Conservation (phyloP, 2,797 vertebrate species). For the Schizopygopsis pylzovi region DNA sequence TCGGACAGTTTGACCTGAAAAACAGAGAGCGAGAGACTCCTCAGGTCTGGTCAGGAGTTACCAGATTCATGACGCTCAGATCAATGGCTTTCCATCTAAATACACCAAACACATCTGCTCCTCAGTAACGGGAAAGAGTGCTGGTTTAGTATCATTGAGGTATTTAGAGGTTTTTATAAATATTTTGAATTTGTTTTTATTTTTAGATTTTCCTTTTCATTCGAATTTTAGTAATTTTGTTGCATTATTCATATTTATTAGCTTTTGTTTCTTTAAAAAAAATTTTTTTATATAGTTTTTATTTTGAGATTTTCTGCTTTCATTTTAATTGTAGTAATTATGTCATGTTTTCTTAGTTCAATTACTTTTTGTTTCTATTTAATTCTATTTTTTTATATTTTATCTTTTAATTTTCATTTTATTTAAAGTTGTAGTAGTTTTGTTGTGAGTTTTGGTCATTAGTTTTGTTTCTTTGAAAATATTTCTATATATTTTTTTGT, state of each 20-base stretch:
- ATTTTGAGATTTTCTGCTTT: no score
- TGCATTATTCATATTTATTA: background rate
- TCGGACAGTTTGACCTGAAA: conserved; percentile 88
- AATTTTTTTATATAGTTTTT: no score
- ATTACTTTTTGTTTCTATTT: background rate
- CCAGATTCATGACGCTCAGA: no score
- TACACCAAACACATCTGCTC: background rate
- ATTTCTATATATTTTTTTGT: no score
- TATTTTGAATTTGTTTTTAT: background rate
- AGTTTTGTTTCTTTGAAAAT: no score
- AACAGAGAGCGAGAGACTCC: background rate
- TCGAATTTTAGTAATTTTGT: background rate
- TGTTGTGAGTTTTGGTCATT: no score
- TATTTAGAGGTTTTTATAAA: background rate
- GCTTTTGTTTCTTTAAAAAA: no score
- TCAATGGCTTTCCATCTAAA: no score
- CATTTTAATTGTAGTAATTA: background rate
- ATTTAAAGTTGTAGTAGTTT: no score
- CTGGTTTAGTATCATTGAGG: background rate
- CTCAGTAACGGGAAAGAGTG: background rate
- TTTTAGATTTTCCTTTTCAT: background rate
- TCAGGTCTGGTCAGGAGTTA: background rate
- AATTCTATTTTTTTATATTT: background rate
- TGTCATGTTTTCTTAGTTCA: background rate
- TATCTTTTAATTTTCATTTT: no score